Conservation (phyloP, 2,113 vertebrate genomes). For the Cyrtonyx montezumae region DNA sequence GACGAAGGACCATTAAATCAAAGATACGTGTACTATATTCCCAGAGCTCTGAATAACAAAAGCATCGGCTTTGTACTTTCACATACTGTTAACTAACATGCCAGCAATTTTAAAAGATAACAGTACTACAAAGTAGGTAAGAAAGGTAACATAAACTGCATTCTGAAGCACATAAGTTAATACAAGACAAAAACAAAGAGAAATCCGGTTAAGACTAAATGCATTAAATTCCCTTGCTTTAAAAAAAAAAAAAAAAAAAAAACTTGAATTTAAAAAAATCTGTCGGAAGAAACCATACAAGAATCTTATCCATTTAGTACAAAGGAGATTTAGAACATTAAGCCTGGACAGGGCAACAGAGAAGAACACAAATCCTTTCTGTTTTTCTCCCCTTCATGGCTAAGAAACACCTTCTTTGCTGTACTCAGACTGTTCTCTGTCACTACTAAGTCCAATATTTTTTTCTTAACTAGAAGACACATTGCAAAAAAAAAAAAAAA, state of each 20-base stretch:
- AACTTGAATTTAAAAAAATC: background rate
- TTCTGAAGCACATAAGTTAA: background rate
- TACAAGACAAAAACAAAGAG: background rate
- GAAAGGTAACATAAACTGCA: background rate
- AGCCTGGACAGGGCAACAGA: background rate
- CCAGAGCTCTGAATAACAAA: background rate
- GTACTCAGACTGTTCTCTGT: background rate
- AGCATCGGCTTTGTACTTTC: background rate
- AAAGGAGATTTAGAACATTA: background rate
- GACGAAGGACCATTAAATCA: background rate
- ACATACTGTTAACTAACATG: background rate
- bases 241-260: no score
- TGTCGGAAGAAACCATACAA: background rate
- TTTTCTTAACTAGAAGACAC: background rate
- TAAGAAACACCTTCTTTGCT: background rate
- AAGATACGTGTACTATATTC: background rate
- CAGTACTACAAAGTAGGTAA: background rate
- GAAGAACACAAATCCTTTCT: accelerated
- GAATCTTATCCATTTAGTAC: background rate
- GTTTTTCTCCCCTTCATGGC: background rate
- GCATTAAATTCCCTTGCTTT: background rate
- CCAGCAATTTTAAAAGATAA: background rate
- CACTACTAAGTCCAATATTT: background rate
- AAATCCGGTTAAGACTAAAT: background rate
- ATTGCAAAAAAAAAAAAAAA: background rate